phyloP scores from a whole-genome alignment of 2,888 invertebrate genomes.

The Oeneis ivallda region DNA sequence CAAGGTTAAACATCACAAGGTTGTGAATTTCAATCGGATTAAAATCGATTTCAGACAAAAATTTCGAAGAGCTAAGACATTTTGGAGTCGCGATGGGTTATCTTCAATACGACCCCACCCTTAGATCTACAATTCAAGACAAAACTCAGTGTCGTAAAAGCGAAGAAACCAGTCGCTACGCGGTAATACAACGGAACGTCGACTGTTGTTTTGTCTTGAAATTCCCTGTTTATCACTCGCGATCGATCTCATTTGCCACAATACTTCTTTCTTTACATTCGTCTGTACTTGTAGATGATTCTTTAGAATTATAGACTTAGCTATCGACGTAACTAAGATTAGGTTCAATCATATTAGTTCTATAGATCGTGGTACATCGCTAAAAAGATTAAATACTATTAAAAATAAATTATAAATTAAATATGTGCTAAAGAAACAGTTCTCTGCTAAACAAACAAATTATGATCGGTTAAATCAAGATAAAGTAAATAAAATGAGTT shows the following conservation, averaged over 20 bases:
- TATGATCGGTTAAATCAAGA: not conserved
- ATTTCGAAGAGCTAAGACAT: too few species aligned
- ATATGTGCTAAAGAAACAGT: too few species aligned
- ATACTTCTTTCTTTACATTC: not conserved
- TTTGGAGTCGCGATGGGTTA: too few species aligned
- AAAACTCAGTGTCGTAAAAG: constrained; percentile 55
- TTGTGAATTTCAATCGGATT: too few species aligned
- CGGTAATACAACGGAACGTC: constrained; percentile 52
- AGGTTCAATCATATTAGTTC: too few species aligned
- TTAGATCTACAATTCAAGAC: constrained; percentile 52
- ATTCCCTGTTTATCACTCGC: not conserved
- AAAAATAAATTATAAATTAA: not conserved
- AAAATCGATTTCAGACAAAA: too few species aligned
- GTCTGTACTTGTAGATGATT: too few species aligned
- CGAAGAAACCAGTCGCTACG: constrained; percentile 58
- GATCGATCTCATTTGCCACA: constrained; percentile 1
- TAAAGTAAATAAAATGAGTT: not conserved
- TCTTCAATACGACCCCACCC: constrained; percentile 49
- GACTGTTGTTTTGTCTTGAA: constrained; percentile 15
- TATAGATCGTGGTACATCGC: too few species aligned
- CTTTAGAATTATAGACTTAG: not conserved
- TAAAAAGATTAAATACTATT: not conserved
- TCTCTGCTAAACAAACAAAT: too few species aligned
- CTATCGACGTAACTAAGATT: not conserved
- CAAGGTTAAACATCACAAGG: too few species aligned